phyloP scores from a whole-genome alignment of 2,888 invertebrate genomes.

The Ornithoptera alexandrae region DNA sequence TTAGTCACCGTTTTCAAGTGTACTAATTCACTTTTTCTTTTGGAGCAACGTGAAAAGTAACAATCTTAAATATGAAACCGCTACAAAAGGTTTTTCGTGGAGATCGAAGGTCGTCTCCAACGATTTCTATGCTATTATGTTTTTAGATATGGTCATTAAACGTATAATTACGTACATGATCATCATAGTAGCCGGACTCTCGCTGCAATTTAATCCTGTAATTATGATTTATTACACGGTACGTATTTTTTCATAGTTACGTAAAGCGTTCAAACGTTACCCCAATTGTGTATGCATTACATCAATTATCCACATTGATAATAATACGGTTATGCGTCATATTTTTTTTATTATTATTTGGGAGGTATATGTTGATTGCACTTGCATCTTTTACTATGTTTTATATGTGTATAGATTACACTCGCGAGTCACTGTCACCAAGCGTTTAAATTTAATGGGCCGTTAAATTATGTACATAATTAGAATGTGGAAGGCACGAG shows the following conservation, averaged over 20 bases:
- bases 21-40: no score
- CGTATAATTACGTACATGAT: slow-evolving; percentile 8
- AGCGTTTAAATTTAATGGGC: not conserved
- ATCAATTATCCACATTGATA: slow-evolving; percentile 11
- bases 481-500: not conserved
- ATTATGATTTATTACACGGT: not conserved
- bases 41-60: no score
- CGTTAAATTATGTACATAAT: slow-evolving; percentile 10
- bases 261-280: not conserved
- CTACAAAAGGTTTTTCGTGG: slow-evolving; percentile 1
- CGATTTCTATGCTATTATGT: slow-evolving; percentile 14
- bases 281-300: slow-evolving; percentile 3
- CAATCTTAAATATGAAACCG: not conserved
- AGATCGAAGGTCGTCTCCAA: slow-evolving; percentile 19
- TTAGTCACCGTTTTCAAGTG: no score
- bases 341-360: not conserved
- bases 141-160: slow-evolving; percentile 20
- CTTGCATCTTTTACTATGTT: not conserved
- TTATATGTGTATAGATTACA: not conserved
- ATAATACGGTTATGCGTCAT: not conserved
- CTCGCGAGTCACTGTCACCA: not conserved
- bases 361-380: not conserved
- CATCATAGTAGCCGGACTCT: not conserved
- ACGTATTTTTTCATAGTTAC: not conserved
- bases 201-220: not conserved